phyloP scores from a whole-genome alignment of 2,113 vertebrate species.

The Falco punctatus region DNA sequence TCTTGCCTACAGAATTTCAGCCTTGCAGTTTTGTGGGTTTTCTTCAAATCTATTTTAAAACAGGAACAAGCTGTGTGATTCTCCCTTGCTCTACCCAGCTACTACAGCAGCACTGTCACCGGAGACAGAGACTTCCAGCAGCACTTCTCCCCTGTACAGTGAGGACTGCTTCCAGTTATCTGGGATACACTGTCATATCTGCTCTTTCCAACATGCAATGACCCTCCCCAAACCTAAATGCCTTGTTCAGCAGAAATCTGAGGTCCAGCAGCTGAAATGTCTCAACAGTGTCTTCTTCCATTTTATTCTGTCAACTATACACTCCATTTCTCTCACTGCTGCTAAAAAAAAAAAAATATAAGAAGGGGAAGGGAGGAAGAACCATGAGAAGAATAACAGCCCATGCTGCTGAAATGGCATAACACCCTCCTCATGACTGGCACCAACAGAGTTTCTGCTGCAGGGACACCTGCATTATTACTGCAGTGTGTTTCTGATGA shows the following conservation, averaged over 20 bases:
- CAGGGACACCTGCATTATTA: constrained; percentile 55
- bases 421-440: background rate
- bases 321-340: background rate
- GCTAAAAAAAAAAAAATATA: background rate
- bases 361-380: background rate
- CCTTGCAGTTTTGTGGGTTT: background rate
- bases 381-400: background rate
- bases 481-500: constrained; percentile 24
- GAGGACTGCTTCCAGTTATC: background rate
- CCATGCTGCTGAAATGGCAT: background rate
- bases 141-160: background rate
- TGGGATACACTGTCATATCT: background rate
- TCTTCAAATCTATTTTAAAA: background rate
- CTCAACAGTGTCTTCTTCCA: background rate
- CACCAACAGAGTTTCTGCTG: background rate
- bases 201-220: fast-evolving
- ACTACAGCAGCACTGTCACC: background rate
- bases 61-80: background rate
- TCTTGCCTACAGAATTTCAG: background rate
- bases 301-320: background rate
- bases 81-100: background rate
- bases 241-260: background rate
- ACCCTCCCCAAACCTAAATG: background rate
- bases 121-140: background rate
- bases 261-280: background rate